phyloP scores from a whole-genome alignment of 2,797 vertebrate species.

The Hoplostethus atlanticus region DNA sequence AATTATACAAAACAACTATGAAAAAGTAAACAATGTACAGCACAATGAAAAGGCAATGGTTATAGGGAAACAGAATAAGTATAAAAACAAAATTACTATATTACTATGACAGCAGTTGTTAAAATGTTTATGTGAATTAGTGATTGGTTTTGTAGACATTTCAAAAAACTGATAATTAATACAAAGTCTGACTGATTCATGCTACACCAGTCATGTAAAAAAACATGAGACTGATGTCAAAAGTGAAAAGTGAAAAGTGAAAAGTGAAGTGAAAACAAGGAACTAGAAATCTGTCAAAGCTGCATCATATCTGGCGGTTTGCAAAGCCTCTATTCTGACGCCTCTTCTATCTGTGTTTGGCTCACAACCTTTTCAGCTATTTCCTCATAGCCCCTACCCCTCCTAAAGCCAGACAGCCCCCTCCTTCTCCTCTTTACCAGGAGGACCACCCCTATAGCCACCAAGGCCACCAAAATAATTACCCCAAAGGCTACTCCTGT shows the following conservation, averaged over 20 bases:
- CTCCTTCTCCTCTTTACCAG: slow-evolving; percentile 65
- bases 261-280: no score
- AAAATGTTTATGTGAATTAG: background rate
- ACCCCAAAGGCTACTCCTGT: slow-evolving; percentile 75
- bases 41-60: background rate
- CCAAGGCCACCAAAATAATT: slow-evolving; percentile 65
- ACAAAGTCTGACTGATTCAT: background rate
- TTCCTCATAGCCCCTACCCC: slow-evolving; percentile 58
- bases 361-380: slow-evolving; percentile 31
- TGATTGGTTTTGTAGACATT: background rate
- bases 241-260: no score
- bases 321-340: slow-evolving; percentile 4
- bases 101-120: background rate
- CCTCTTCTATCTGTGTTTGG: slow-evolving; percentile 27
- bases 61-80: background rate
- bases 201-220: background rate
- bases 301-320: background rate
- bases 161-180: background rate
- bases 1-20: no score
- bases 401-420: slow-evolving; percentile 5
- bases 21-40: no score
- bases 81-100: background rate
- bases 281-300: no score
- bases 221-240: no score
- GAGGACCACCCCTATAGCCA: slow-evolving; percentile 56